phyloP scores from a whole-genome alignment of 2,113 vertebrate species.

The Melanostigma gelatinosum region DNA sequence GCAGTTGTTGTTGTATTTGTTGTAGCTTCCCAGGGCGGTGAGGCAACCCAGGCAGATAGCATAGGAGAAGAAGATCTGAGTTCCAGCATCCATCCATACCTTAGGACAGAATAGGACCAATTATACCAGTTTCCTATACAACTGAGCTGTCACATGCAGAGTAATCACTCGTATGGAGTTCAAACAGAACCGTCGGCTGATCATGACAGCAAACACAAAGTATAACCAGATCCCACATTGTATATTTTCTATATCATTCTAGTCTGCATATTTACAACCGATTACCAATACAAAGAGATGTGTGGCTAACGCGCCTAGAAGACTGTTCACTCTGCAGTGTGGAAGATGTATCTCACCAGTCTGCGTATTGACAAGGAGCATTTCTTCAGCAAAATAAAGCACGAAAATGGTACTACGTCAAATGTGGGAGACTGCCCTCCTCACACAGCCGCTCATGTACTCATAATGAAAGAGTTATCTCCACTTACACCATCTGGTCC shows the following conservation, averaged over 20 bases:
- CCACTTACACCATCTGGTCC: not conserved
- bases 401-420: not conserved
- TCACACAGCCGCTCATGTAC: not conserved
- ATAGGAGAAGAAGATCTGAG: conserved; percentile 97
- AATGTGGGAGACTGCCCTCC: not conserved
- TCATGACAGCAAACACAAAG: not conserved
- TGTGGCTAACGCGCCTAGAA: not conserved
- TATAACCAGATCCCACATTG: not conserved
- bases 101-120: conserved; percentile 62
- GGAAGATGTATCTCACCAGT: not conserved
- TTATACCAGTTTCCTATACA: not conserved
- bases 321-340: not conserved
- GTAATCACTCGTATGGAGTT: not conserved
- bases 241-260: not conserved
- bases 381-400: not conserved
- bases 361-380: not conserved
- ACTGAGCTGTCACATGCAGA: not conserved
- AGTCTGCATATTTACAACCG: not conserved
- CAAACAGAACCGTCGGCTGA: not conserved
- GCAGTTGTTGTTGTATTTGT: conserved; percentile 97
- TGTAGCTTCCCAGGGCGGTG: conserved; percentile 96
- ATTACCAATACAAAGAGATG: not conserved
- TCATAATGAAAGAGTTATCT: not conserved
- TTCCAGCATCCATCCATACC: conserved; percentile 99
- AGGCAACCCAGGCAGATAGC: conserved; percentile 96